These are phyloP conservation scores for Acholoe squamosa DNA, from an alignment of 2,888 invertebrate genomes.

Conservation along the genomic window DNA sequence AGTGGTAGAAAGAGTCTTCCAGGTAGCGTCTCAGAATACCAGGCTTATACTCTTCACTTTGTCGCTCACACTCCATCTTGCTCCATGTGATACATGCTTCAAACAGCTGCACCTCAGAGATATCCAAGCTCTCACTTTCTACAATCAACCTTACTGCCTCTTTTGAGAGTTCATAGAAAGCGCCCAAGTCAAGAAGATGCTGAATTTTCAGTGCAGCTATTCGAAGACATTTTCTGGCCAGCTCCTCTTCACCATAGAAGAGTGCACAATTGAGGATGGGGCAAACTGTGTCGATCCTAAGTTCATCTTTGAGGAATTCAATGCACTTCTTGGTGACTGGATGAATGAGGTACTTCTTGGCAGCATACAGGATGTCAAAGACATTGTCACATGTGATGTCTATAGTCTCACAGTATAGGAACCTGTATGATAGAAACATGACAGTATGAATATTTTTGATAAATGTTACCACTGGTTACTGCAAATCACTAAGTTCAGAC, in stretches of 20 bases:
- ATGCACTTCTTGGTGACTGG: neutral
- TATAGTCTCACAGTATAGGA: conserved; percentile 36
- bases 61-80: neutral
- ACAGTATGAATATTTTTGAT: neutral
- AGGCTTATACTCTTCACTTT: neutral
- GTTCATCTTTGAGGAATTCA: neutral
- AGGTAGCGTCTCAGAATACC: neutral
- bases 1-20: conserved; percentile 24
- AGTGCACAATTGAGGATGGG: conserved; percentile 16
- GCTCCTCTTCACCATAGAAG: neutral
- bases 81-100: conserved; percentile 8
- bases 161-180: neutral
- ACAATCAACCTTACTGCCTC: conserved; percentile 23
- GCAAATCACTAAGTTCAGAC: no score
- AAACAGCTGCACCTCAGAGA: neutral
- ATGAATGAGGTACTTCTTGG: conserved; percentile 37
- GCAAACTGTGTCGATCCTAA: conserved; percentile 4
- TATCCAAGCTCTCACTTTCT: neutral
- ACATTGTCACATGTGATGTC: conserved; percentile 14
- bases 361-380: conserved; percentile 34
- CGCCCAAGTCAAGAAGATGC: neutral
- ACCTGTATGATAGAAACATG: neutral
- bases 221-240: conserved; percentile 1
- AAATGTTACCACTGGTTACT: no score
- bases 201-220: neutral